phyloP scores from a whole-genome alignment of 2,113 vertebrate genomes.

The Porphyrio hochstetteri region DNA sequence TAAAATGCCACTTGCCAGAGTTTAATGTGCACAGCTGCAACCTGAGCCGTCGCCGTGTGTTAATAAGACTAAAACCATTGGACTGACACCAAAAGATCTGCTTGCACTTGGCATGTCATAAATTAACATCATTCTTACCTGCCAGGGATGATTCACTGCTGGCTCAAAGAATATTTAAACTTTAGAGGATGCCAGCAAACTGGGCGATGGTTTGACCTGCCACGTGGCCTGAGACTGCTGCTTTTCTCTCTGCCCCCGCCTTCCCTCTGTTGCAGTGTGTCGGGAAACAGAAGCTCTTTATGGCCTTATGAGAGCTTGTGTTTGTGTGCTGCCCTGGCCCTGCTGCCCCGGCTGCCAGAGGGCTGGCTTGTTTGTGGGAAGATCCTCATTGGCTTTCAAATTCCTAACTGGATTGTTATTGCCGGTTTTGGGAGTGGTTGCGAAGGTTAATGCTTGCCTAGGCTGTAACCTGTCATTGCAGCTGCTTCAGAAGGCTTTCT shows the following conservation, averaged over 20 bases:
- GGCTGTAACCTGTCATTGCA: neutral
- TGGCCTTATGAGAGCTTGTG: neutral
- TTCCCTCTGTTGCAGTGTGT: neutral
- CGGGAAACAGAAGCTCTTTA: conserved; percentile 60
- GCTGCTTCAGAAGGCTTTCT: neutral
- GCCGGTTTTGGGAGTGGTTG: neutral
- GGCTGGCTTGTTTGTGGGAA: conserved; percentile 29
- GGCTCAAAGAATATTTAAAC: conserved; percentile 42
- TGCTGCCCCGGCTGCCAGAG: conserved; percentile 1
- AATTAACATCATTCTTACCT: conserved; percentile 66
- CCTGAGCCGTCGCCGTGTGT: conserved; percentile 17
- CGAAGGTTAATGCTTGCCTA: neutral
- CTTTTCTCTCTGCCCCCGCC: conserved; percentile 21
- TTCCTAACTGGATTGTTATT: neutral
- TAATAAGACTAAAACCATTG: conserved; percentile 61
- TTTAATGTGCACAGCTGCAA: conserved; percentile 60
- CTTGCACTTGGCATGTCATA: conserved; percentile 65
- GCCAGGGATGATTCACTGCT: conserved; percentile 66
- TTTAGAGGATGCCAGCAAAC: conserved; percentile 57
- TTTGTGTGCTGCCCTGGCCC: neutral
- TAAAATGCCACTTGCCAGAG: conserved; percentile 51
- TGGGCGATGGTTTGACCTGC: conserved; percentile 66
- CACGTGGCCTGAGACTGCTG: conserved; percentile 38
- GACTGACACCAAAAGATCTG: conserved; percentile 56
- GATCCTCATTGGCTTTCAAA: neutral